phyloP scores from a whole-genome alignment of 2,888 invertebrate species.

The Drosophila mimica region DNA sequence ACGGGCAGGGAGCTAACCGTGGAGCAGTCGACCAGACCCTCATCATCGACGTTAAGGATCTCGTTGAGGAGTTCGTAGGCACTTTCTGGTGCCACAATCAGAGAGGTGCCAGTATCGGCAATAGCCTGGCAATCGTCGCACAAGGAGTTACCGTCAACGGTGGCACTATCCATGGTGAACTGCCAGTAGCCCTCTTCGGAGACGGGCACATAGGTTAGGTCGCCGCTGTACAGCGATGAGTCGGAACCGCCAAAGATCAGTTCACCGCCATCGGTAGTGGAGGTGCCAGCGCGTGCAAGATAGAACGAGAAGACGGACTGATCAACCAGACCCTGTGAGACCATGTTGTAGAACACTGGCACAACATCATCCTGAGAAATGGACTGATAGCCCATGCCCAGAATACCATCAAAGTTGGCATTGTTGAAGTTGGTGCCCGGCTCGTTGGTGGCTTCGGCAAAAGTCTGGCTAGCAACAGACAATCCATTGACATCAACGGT shows the following conservation, averaged over 20 bases:
- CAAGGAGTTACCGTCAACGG: constrained; percentile 87
- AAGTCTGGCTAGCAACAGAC: constrained; percentile 91
- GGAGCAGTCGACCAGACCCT: constrained; percentile 89
- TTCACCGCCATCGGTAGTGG: constrained; percentile 87
- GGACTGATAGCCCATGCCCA: constrained; percentile 94
- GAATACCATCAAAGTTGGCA: constrained; percentile 98
- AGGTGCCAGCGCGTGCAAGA: constrained; percentile 88
- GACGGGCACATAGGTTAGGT: constrained; percentile 89
- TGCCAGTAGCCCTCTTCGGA: constrained; percentile 96
- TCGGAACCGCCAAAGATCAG: constrained; percentile 97
- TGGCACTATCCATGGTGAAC: constrained; percentile 92
- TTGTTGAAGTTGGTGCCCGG: constrained; percentile 97
- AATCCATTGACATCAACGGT: constrained; percentile 89
- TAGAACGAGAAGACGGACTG: constrained; percentile 96
- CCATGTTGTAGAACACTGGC: constrained; percentile 96
- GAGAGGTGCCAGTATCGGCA: constrained; percentile 97
- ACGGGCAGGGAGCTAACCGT: constrained; percentile 90
- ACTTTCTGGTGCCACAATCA: constrained; percentile 89
- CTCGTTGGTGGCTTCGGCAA: constrained; percentile 96
- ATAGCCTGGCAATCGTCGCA: constrained; percentile 87
- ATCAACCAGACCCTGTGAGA: constrained; percentile 89
- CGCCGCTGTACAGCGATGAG: constrained; percentile 91
- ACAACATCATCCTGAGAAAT: constrained; percentile 95
- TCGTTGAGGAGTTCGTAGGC: constrained; percentile 36
- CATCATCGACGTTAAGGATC: constrained; percentile 26